Base-by-base conservation (phyloP, 2,888 invertebrate species). In the Panorpa germanica region DNA sequence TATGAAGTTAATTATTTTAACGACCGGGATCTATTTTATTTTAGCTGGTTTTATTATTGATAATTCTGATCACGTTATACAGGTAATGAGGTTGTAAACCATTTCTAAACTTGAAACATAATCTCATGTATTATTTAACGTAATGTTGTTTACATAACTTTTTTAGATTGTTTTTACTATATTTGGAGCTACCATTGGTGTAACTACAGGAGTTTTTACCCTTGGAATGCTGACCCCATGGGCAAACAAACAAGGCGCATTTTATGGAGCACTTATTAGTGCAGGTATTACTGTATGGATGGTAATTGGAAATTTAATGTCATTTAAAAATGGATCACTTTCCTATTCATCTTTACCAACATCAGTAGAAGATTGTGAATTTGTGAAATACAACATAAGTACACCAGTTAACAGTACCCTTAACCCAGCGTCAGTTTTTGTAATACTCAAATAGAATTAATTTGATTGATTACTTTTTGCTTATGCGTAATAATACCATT, bases 171-270 rank as follows among this genome's bases (percentile, higher is more conserved):
- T 52, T 1, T 46, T 52, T 16, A 55, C 55, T 3, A 49, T 59
- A 20, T 47, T 51, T 25, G 61, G 61, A n/a, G 45, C 61, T 4
- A 51, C 55, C 4, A 55, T 68, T 6, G 70, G 74, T 9, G 65
- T 70, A 4, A 61, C 70, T 2, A 61, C 67, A 38, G 74, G 69
- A 1, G 59, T 72, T 3, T 75, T 75, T 41, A 53, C 66, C 4
- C 45, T 75, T 19, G 75, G 74, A 18, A 68, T 75, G 61, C 49
- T 75, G 34, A 50, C 71, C 28, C 74, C 76, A 0, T 68, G 60
- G 53, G 56, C 62, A 2, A 68, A 65, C 46, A 56, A n/a, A n/a
- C n/a, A n/a, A n/a, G n/a, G n/a, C n/a, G n/a, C n/a, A n/a, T n/a
- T n/a, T n/a, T n/a, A n/a, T n/a, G n/a, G n/a, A 9, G 43, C 50